These are phyloP conservation scores for Actinia equina DNA, from an alignment of 64 coral and sea anemone species.

Conservation along the genomic window DNA sequence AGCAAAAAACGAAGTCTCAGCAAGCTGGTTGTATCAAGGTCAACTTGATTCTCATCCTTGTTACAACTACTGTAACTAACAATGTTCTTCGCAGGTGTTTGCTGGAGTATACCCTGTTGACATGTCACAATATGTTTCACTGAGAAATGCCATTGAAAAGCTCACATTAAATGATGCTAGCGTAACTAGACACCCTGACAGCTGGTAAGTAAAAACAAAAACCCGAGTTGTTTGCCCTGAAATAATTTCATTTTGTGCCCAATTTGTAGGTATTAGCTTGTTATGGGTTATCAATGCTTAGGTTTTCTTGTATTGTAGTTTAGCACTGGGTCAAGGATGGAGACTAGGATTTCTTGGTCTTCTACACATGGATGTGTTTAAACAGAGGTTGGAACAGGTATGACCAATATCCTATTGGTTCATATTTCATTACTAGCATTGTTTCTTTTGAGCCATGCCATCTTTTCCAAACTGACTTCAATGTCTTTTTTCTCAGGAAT, in stretches of 20 bases:
- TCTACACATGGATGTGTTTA: slow-evolving; percentile 96
- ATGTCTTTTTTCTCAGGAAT: slow-evolving; percentile 54
- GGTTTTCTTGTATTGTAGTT: slow-evolving; percentile 31
- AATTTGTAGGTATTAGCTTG: too few species aligned
- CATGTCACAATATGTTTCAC: slow-evolving; percentile 81
- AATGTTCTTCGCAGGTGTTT: slow-evolving; percentile 56
- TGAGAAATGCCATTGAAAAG: slow-evolving; percentile 93
- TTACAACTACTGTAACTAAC: too few species aligned
- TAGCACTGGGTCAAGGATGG: slow-evolving; percentile 93
- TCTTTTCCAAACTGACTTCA: too few species aligned
- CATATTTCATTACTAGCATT: too few species aligned
- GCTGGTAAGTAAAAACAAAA: slow-evolving; percentile 56
- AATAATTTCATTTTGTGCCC: too few species aligned
- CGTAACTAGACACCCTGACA: slow-evolving; percentile 83
- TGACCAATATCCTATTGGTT: neutral
- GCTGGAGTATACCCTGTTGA: slow-evolving; percentile 95
- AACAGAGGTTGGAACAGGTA: slow-evolving; percentile 95
- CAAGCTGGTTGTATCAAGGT: too few species aligned
- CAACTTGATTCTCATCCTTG: too few species aligned
- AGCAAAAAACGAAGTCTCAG: too few species aligned
- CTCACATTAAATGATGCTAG: slow-evolving; percentile 95
- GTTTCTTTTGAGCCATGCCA: too few species aligned
- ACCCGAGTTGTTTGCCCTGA: too few species aligned
- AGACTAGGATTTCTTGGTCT: slow-evolving; percentile 92
- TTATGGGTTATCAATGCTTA: too few species aligned